Evolutionary conservation across 2,797 vertebrate species (phyloP).

Genomic region (Pipistrellus nathusii): DNA sequence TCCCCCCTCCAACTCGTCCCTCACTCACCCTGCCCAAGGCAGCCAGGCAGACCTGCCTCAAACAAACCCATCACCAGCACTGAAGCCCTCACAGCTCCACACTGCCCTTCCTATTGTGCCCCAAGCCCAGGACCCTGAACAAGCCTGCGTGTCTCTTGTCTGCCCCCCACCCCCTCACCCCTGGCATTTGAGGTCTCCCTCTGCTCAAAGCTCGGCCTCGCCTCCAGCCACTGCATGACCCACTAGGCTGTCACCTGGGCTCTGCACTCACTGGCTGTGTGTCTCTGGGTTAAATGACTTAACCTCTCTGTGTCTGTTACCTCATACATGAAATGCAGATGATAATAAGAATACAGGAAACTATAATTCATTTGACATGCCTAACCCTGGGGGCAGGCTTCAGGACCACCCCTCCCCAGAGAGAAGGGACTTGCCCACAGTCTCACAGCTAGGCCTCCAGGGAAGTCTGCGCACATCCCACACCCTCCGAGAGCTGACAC

Average conservation of each 20-base stretch:
- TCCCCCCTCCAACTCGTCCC: background rate
- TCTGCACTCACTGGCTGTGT: conserved; percentile 3
- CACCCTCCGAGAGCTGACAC: background rate
- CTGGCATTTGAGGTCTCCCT: background rate
- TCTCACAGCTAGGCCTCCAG: background rate
- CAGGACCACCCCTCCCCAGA: background rate
- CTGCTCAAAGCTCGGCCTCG: background rate
- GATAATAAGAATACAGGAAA: background rate
- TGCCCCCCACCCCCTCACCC: background rate
- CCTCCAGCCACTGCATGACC: background rate
- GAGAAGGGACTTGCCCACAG: background rate
- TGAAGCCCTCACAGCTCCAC: background rate
- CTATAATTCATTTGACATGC: conserved; percentile 5
- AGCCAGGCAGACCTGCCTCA: background rate
- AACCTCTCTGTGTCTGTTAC: background rate
- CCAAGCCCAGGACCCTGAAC: background rate
- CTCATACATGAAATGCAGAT: background rate
- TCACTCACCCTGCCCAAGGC: background rate
- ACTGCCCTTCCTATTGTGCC: too few relatives aligned
- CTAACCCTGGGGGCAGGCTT: background rate
- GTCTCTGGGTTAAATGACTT: background rate
- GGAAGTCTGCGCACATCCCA: background rate
- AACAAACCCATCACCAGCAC: background rate
- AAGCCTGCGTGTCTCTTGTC: background rate
- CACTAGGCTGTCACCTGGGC: background rate